Evolutionary conservation across 1,140 invertebrate genomes (phyloP), one percentile per base, ranked within the genome.

Genomic region (Drosophila grimshawi): DNA sequence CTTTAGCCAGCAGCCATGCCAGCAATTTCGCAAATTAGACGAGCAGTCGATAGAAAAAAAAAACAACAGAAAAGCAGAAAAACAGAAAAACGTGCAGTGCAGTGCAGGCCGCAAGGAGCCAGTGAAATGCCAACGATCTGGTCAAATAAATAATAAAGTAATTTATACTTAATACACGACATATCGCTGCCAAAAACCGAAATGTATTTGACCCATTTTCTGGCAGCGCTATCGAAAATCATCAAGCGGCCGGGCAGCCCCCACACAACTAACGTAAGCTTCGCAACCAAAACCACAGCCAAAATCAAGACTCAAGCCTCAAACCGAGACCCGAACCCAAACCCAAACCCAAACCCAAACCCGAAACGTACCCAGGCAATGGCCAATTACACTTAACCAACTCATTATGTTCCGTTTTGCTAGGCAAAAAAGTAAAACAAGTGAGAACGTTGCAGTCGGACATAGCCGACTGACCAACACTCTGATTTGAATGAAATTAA

Each of bases 311-410:
- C 19, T 19, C 19, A 19, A 19, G 19, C 1, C 19, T 19, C 19
- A 19, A 19, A 19, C 19, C 19, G 19, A 19, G 19, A 19, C 19
- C 19, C 19, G 19, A 19, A 19, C 19, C 19, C 19, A 19, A 19
- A 19, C 19, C 19, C 5, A 19, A 19, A 19, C 19, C 19, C 5
- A 39, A 61, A 45, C 70, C 70, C 49, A 55, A 69, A 63, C 45
- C 65, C 35, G 37, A 60, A 61, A 60, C 70, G 10, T 60, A 43
- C 57, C 57, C 76, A 52, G 59, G 30, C 64, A 62, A 74, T 71
- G 46, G 64, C 80, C 76, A 82, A 82, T 83, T 82, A 83, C 80
- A 83, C 76, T 82, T 82, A 83, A 82, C 80, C 83, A 82, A 82
- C 80, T 82, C 80, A 83, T 82, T 82, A 82, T 83, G 71, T 83